Evolutionary conservation across 2,888 invertebrate species (phyloP).

Genomic region (Drosophila suboccidentalis): DNA sequence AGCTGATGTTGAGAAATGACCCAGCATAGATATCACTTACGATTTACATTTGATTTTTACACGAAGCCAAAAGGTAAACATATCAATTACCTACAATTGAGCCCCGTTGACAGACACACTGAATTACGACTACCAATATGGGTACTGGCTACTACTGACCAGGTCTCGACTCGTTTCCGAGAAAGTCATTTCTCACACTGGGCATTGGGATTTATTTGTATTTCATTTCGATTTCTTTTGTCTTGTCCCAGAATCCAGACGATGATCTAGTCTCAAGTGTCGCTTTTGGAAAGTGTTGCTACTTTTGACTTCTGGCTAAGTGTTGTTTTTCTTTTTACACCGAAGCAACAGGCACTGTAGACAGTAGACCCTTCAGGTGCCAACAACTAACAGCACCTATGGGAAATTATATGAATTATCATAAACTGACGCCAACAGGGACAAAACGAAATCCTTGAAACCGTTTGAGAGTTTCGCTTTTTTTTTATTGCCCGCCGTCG

Average conservation of each 20-base stretch:
- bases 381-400: conserved; percentile 79
- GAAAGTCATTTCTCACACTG: conserved; percentile 77
- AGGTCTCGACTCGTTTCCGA: conserved; percentile 53
- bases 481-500: conserved; percentile 6
- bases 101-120: conserved; percentile 68
- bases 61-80: conserved; percentile 65
- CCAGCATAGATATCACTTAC: conserved; percentile 69
- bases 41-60: conserved; percentile 73
- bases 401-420: conserved; percentile 76
- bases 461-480: conserved; percentile 82
- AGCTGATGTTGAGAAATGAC: conserved; percentile 74
- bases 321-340: conserved; percentile 41
- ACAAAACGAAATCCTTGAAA: conserved; percentile 74
- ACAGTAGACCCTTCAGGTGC: conserved; percentile 63
- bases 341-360: conserved; percentile 44
- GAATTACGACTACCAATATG: conserved; percentile 19
- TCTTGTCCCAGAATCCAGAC: conserved; percentile 30
- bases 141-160: conserved; percentile 23
- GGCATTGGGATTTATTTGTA: conserved; percentile 74
- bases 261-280: conserved; percentile 61
- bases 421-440: conserved; percentile 67
- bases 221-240: conserved; percentile 81
- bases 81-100: conserved; percentile 78
- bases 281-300: conserved; percentile 63
- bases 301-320: conserved; percentile 77